These are phyloP conservation scores for Siphonodentalium dalli DNA, from an alignment of 2,888 invertebrate genomes.

Conservation along the genomic window DNA sequence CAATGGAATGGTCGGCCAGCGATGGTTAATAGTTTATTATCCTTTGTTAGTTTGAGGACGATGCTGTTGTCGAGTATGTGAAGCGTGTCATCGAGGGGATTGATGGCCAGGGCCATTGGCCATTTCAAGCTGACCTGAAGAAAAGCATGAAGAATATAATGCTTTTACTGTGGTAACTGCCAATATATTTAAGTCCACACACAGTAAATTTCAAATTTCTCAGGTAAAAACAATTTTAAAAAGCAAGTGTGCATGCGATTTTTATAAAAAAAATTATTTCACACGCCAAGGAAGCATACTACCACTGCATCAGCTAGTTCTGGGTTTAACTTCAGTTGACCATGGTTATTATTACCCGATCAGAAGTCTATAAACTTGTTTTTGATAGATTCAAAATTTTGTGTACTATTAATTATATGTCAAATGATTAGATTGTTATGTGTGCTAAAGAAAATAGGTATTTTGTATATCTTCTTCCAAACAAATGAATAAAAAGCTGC, in stretches of 20 bases:
- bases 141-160: too few relatives aligned
- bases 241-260: background rate
- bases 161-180: too few relatives aligned
- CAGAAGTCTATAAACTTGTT: too few relatives aligned
- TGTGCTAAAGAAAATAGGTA: background rate
- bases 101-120: conserved; percentile 95
- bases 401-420: too few relatives aligned
- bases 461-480: too few relatives aligned
- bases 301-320: too few relatives aligned
- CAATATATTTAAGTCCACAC: background rate
- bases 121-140: conserved; percentile 87
- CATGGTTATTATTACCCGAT: too few relatives aligned
- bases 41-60: conserved; percentile 87
- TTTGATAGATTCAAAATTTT: too few relatives aligned
- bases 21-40: conserved; percentile 83
- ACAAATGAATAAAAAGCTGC: too few relatives aligned
- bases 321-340: too few relatives aligned
- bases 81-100: conserved; percentile 90
- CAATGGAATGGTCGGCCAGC: conserved; percentile 96
- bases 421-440: too few relatives aligned
- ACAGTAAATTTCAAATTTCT: background rate
- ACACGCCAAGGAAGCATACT: background rate
- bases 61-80: conserved; percentile 91
- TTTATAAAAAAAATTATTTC: background rate
- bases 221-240: background rate